A percentile compares a stretch with the other conserved stretches of the same genome.
phyloP scores from a whole-genome alignment of 2,113 vertebrate species.

The Vicugna pacos region DNA sequence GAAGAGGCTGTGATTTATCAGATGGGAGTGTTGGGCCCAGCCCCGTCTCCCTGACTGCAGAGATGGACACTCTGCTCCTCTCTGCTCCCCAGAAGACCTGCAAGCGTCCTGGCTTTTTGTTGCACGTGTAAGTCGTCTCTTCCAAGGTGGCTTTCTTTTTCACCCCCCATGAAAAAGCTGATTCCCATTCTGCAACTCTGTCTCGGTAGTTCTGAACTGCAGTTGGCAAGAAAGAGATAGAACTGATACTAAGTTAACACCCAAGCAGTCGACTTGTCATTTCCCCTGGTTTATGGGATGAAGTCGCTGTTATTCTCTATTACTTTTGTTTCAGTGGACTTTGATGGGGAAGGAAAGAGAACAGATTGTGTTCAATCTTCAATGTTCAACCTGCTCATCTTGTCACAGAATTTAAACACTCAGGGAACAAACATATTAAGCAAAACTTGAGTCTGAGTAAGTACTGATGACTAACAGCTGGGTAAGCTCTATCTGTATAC shows the following conservation, averaged over 20 bases:
- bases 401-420: neutral
- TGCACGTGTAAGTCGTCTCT: neutral
- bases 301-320: neutral
- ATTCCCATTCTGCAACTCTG: neutral
- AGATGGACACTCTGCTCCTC: neutral
- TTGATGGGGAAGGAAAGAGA: neutral
- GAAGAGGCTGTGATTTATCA: neutral
- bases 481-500: neutral
- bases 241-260: neutral
- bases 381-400: neutral
- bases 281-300: neutral
- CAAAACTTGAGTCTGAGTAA: constrained; percentile 15
- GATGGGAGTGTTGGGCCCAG: too few relatives aligned
- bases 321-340: neutral
- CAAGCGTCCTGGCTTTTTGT: neutral
- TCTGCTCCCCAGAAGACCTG: neutral
- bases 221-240: neutral
- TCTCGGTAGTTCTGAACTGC: neutral
- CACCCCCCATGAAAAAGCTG: neutral
- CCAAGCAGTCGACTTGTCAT: neutral
- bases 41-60: neutral
- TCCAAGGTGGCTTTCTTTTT: neutral
- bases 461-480: neutral
- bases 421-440: neutral
- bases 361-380: neutral